phyloP scores from a whole-genome alignment of 2,797 vertebrate species.

The Oophaga sylvatica region DNA sequence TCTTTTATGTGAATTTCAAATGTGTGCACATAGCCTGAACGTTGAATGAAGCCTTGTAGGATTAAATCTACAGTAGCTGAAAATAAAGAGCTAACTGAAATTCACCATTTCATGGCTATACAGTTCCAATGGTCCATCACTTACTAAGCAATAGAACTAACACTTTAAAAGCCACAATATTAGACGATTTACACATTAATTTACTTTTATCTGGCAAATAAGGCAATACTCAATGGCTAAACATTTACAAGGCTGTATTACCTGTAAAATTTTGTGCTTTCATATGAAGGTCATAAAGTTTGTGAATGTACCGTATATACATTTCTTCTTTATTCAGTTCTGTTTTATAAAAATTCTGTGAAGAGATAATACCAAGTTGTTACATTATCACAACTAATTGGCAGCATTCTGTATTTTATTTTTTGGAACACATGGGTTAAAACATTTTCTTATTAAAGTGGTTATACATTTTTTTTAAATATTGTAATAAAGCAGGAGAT shows the following conservation, averaged over 20 bases:
- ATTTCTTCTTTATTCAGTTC: slow-evolving; percentile 99
- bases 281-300: slow-evolving; percentile 94
- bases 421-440: not conserved
- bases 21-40: too few species aligned
- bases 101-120: not conserved
- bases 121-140: not conserved
- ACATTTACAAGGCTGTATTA: slow-evolving; percentile 65
- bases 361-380: slow-evolving; percentile 24
- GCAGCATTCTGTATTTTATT: not conserved
- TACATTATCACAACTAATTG: not conserved
- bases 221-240: not conserved
- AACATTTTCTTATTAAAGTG: not conserved
- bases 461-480: too few species aligned
- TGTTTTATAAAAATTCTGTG: slow-evolving; percentile 98
- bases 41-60: not conserved
- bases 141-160: not conserved
- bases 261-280: slow-evolving; percentile 99
- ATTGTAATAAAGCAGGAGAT: too few species aligned
- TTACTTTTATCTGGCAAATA: not conserved
- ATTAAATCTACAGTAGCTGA: not conserved
- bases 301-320: slow-evolving; percentile 99
- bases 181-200: not conserved
- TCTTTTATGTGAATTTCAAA: too few species aligned
- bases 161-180: not conserved
- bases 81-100: not conserved